Evolutionary conservation across 1,140 invertebrate genomes (phyloP), one percentile per base, ranked within the genome.

Genomic region (Drosophila virilis): DNA sequence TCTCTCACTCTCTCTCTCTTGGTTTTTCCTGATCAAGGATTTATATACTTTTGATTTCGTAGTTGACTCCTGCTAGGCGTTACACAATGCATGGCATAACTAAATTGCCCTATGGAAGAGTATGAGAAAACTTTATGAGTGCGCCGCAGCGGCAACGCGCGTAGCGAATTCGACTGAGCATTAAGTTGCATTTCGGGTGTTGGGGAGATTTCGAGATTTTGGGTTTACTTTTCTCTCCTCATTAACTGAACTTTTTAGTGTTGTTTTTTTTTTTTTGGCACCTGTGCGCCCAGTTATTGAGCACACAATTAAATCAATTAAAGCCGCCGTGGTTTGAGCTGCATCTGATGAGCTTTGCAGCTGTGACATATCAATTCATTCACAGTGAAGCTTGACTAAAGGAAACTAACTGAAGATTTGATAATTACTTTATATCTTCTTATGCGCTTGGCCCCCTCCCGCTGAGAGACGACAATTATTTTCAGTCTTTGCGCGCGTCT

Each of bases 151-250:
- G 65, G 76, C 68, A 82, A 78, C 74, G 62, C 74, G 83, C 76
- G 76, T 83, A 77, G 61, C 83, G 62, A 85, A 85, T 80, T 74
- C 74, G 66, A 50, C 65, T 82, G 66, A 61, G 83, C 83, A 82
- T 82, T 88, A 82, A 83, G 83, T 76, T 88, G 83, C 83, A 86
- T 79, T 88, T 88, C 65, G 70, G 57, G 43, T 37, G 15, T 6
- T 10, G 12, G 12, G 22, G 37, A 8, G 37, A 54, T 28, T 17
- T 17, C 1, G 0, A 78, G 64, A 73, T 61, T 75, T 71, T 76
- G 59, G 48, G 67, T 59, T 54, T 60, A 62, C 54, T 76, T 72
- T 62, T 69, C 54, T 78, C 65, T 28, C 33, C 57, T 71, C 61
- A 43, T 68, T 76, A 81, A 82, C 76, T 86, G 78, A 77, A 66